phyloP scores from a whole-genome alignment of 2,113 vertebrate genomes.

The Forbesichthys agassizii region DNA sequence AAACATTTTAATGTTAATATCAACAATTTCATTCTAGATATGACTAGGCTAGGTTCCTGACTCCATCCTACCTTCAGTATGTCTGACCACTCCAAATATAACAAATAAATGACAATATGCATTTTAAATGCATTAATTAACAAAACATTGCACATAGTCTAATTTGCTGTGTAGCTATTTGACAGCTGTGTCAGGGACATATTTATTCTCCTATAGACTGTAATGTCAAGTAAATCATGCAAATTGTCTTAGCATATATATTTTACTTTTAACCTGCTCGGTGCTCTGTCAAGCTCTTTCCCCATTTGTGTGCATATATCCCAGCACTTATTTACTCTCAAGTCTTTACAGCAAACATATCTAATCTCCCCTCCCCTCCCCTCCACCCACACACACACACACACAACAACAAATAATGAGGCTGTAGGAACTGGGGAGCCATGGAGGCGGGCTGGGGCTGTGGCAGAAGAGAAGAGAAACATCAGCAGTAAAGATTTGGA shows the following conservation, averaged over 20 bases:
- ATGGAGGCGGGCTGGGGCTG: slow-evolving; percentile 65
- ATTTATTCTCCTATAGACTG: slow-evolving; percentile 31
- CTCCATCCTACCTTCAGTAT: not conserved
- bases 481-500: slow-evolving; percentile 92
- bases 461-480: slow-evolving; percentile 82
- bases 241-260: slow-evolving; percentile 15
- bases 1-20: too few relatives aligned
- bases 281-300: slow-evolving; percentile 20
- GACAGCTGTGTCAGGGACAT: slow-evolving; percentile 15
- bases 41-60: not conserved
- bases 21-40: too few relatives aligned
- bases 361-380: slow-evolving; percentile 40
- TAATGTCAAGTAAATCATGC: slow-evolving; percentile 35
- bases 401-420: slow-evolving; percentile 46
- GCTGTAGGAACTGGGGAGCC: slow-evolving; percentile 30
- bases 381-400: not conserved
- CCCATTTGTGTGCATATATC: slow-evolving; percentile 32
- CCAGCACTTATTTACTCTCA: slow-evolving; percentile 42
- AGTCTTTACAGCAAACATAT: slow-evolving; percentile 66
- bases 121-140: not conserved
- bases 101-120: not conserved
- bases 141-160: not conserved
- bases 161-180: not conserved
- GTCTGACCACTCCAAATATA: not conserved
- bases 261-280: slow-evolving; percentile 24